Base-by-base conservation (phyloP, 1,140 invertebrate species). In the Drosophila azteca region DNA sequence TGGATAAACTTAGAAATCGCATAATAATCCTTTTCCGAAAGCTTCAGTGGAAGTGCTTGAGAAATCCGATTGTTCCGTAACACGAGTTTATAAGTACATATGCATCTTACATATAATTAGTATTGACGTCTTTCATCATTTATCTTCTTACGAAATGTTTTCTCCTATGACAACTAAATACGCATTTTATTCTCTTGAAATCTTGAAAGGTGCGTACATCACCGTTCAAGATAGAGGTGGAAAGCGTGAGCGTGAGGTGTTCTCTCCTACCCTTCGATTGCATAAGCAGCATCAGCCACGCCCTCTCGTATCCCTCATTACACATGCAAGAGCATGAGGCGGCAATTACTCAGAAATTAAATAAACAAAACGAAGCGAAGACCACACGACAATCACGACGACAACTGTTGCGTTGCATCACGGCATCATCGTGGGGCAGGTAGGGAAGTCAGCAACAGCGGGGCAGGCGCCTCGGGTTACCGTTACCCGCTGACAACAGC, bases 301-400 rank as follows among this genome's bases (percentile, higher is more conserved):
- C 59, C 66, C 46, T 43, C 35, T 43, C 63, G 54, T 51, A 78
- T 58, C 63, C 50, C 70, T 82, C 78, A 88, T 87, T 87, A 75
- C 68, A 87, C 74, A 87, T 87, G 82, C 82, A 87, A 87, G 82
- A 88, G 83, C 83, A 88, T 88, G 82, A 74, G 71, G 74, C 64
- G 74, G 75, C 83, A 87, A 87, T 87, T 87, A 85, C 81, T 82
- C 66, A 81, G 73, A 85, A 87, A 85, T 85, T 87, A 85, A 85
- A 82, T 81, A 80, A 87, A 85, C 81, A 75, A 87, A 81, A 77
- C 74, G 74, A 65, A 81, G 52, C 35, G 35, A 4, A 22, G 13
- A 29, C 57, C 49, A 58, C 62, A 29, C 57, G 41, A 58, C 62
- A 57, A 65, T 43, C 53, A 68, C 75, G 45, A 54, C 73, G 59